Base-by-base conservation (phyloP, 2,113 vertebrate genomes). In the Catharus minimus region DNA sequence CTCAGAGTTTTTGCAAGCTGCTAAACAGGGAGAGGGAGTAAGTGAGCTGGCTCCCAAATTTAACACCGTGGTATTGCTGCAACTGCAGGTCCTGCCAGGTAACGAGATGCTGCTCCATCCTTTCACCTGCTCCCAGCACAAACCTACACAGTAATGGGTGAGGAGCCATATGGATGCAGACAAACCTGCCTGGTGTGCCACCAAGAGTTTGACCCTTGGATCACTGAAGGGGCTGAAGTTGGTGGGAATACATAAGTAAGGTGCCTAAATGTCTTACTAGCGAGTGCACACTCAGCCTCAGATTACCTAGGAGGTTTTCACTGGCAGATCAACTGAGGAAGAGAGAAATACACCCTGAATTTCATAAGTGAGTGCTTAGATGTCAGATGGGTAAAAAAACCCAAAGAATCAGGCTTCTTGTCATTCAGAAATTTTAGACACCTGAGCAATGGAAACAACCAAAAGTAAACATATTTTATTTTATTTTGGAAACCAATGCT, bases 61-160 rank as follows among this genome's bases (percentile, higher is more conserved):
- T 62, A 38, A 23, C 33, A 20, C 27, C 3, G 3, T 11, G 11
- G 5, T 36, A 6, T 13, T 80, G 68, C 15, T 27, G 11, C 2
- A 2, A 1, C 36, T 39, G 57, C 49, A 68, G 18, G 15, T 41
- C 11, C 33, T 71, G 75, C 30, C 24, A 26, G 57, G 16, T 58
- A 36, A 46, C 0, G 0, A n/a, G 32, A 8, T 2, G 1, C 68
- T 41, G 46, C 65, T 73, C 32, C 33, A 38, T 56, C 60, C 49
- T 56, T 69, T 52, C 79, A 9, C 1, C 4, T 52, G 21, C 41
- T 81, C 32, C 55, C 38, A 46, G 65, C 79, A 74, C 20, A 74
- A 24, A 69, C 30, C 13, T 57, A 8, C 61, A 71, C 58, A 71
- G 47, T 8, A 58, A 62, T 1, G 17, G 50, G 7, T 30, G 14